Conservation (phyloP, 1,140 invertebrate species). For the Bombus affinis region DNA sequence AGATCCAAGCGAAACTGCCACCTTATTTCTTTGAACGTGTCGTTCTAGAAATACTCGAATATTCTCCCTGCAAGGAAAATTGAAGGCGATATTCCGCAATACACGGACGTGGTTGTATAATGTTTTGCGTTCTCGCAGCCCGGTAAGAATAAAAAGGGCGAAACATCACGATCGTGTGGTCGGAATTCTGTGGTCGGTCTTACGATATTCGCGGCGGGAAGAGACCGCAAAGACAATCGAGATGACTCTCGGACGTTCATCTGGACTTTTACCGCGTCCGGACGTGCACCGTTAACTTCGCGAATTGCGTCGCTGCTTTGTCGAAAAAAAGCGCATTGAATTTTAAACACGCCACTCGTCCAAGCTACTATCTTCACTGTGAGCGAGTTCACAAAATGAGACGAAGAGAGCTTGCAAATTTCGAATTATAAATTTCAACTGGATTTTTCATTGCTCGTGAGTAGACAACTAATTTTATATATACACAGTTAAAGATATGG, state of each 20-base stretch:
- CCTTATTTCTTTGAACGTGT: background rate
- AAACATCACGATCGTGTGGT: slow-evolving; percentile 49
- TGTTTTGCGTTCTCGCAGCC: slow-evolving; percentile 8
- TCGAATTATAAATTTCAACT: no score
- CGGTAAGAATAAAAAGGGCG: slow-evolving; percentile 32
- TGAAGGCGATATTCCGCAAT: background rate
- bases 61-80: background rate
- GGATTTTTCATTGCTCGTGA: no score
- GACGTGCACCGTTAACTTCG: slow-evolving; percentile 36
- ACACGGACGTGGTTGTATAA: slow-evolving; percentile 10
- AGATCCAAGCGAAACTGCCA: background rate
- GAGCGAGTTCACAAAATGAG: background rate
- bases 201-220: slow-evolving; percentile 35
- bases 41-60: background rate
- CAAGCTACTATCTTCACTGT: background rate
- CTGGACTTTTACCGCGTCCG: slow-evolving; percentile 28
- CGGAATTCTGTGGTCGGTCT: slow-evolving; percentile 42
- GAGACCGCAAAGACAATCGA: slow-evolving; percentile 56
- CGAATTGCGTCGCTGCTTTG: background rate
- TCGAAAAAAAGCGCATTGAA: background rate
- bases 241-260: slow-evolving; percentile 37
- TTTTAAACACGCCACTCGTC: background rate
- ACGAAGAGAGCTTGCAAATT: background rate
- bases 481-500: no score
- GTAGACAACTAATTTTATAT: no score